Evolutionary conservation across 2,888 invertebrate species (phyloP).

Genomic region (Pyralis farinalis): DNA sequence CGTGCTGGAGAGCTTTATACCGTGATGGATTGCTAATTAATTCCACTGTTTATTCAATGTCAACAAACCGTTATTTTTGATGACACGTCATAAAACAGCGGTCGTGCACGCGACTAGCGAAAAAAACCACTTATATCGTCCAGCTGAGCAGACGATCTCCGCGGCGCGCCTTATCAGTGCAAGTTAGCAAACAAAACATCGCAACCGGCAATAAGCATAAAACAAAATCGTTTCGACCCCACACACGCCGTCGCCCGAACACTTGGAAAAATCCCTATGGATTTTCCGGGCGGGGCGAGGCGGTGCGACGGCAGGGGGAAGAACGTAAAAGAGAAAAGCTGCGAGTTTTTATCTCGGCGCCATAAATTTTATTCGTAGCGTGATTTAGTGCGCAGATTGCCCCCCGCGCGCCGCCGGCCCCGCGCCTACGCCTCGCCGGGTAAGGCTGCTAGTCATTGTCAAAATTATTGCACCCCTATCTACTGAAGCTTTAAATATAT

Average conservation of each 20-base stretch:
- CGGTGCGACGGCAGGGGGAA: constrained; percentile 46
- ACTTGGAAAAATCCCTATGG: constrained; percentile 81
- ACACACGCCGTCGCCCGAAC: constrained; percentile 76
- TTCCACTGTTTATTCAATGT: constrained; percentile 8
- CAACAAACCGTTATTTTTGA: constrained; percentile 8
- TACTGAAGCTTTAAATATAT: constrained; percentile 80
- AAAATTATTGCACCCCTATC: constrained; percentile 82
- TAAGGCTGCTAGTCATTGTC: constrained; percentile 81
- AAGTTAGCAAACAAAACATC: constrained; percentile 78
- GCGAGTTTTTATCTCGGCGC: constrained; percentile 83
- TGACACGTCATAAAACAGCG: constrained; percentile 22
- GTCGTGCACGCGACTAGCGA: constrained; percentile 25
- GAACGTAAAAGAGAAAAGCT: constrained; percentile 83
- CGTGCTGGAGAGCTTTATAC: constrained; percentile 3
- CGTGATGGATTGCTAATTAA: constrained; percentile 10
- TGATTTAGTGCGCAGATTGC: constrained; percentile 83
- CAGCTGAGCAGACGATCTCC: constrained; percentile 60
- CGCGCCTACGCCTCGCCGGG: constrained; percentile 76
- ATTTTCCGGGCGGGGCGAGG: constrained; percentile 67
- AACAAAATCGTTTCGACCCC: constrained; percentile 79
- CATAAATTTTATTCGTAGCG: constrained; percentile 83
- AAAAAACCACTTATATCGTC: constrained; percentile 31
- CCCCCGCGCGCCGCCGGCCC: constrained; percentile 58
- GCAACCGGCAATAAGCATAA: constrained; percentile 78
- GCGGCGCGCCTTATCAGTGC: constrained; percentile 69